Base-by-base conservation (phyloP, 1,140 invertebrate species). In the Gryon sp. region DNA sequence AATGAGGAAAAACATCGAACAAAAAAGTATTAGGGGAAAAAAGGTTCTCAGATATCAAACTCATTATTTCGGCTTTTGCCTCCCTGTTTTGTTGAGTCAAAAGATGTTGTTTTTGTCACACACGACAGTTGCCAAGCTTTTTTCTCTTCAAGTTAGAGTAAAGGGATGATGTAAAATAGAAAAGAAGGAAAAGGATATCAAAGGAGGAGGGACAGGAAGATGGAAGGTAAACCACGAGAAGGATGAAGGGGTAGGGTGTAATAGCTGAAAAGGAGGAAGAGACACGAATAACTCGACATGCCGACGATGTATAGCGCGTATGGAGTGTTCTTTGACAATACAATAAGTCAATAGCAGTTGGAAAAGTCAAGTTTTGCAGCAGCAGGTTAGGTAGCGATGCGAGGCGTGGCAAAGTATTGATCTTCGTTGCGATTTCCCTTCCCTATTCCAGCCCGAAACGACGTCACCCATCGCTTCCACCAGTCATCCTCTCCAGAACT, bases 321-420 rank as follows among this genome's bases (percentile, higher is more conserved):
- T 36, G 48, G 22, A 30, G 46, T 60, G 22, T 62, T 41, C 55
- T 70, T 73, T 65, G 70, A 59, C 53, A 65, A 52, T 22, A 30
- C 32, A 65, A 50, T 52, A 52, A 76, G 63, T 60, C 70, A 72
- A 69, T 59, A 68, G 72, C 76, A 52, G 72, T 79, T 45, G 78
- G 73, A 57, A 80, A 83, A 83, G 81, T 84, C 77, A 80, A 81
- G 82, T 79, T 84, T 83, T 59, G 76, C 73, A 66, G 73, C 72
- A 38, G 76, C 75, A 53, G 76, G 76, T 76, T 83, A 84, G 82
- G 83, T 77, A 83, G 83, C 80, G 78, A 72, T 77, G 79, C 83
- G 83, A 86, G 84, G 84, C 84, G 84, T 85, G 84, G 84, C 84
- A 82, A 81, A 83, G 84, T 86, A 86, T 86, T 86, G 84, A 85